Conservation (phyloP, 1,140 invertebrate genomes). For the Copidosoma floridanum region DNA sequence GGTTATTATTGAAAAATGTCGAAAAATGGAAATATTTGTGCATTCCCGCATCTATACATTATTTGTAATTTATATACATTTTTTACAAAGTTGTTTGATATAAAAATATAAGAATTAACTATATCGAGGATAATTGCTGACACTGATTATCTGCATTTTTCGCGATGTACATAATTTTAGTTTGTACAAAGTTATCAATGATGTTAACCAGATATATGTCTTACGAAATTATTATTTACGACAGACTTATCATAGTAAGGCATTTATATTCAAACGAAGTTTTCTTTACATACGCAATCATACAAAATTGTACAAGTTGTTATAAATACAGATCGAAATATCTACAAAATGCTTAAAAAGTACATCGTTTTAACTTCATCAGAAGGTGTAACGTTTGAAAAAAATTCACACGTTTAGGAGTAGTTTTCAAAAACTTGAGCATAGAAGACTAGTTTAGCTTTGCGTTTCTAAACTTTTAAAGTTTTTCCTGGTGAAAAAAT, state of each 20-base stretch:
- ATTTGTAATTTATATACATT: constrained; percentile 43
- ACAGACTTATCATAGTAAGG: background rate
- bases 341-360: background rate
- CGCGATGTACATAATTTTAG: constrained; percentile 18
- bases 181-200: constrained; percentile 19
- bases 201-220: constrained; percentile 2
- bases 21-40: constrained; percentile 48
- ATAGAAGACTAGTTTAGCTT: constrained; percentile 12
- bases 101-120: constrained; percentile 42
- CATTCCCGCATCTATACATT: constrained; percentile 50
- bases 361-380: background rate
- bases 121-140: background rate
- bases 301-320: constrained; percentile 2
- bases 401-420: constrained; percentile 13
- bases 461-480: background rate
- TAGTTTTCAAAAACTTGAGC: constrained; percentile 12
- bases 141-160: constrained; percentile 22
- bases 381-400: background rate
- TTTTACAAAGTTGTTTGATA: constrained; percentile 36
- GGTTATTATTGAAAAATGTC: constrained; percentile 47
- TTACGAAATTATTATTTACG: background rate
- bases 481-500: constrained; percentile 19
- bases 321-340: background rate
- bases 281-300: background rate
- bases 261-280: background rate